Evolutionary conservation across 2,113 vertebrate genomes (phyloP), one percentile per base, ranked within the genome.

Genomic region (Orthonyx spaldingii): DNA sequence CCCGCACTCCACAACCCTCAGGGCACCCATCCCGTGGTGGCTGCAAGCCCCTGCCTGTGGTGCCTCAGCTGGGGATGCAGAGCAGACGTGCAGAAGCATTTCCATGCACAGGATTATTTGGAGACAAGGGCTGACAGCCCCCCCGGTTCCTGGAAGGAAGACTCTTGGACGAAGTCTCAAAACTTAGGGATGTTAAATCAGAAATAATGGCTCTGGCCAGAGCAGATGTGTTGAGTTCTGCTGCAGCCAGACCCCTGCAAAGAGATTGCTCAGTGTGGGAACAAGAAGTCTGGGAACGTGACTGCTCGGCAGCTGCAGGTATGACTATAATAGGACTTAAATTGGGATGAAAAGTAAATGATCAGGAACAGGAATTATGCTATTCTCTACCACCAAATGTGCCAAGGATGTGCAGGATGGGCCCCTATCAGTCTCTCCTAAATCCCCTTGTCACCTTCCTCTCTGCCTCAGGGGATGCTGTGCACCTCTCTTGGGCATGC

Each of bases 241-340:
- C 78, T 57, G 75, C 61, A 69, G 76, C 66, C 83, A 41, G 78
- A 59, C 11, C 41, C 83, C 72, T 52, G 70, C 41, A 21, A 42
- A 80, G 68, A 41, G 47, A 44, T 22, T 42, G 68, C 65, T 52
- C 70, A 5, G 5, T 2, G 33, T 19, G 39, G 77, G 57, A 76
- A n/a, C 0, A 0, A 52, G 32, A 52, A 87, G 23, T 4, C 75
- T 15, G 1, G 82, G 82, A 90, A 90, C 0, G 1, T 4, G 23
- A 35, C 26, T 19, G 64, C 74, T 60, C 0, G 3, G 61, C 8
- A 2, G 61, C 42, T 59, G 69, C 60, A 86, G 68, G 68, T 84
- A 76, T 21, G 56, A 52, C 37, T 26, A 1, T 11, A 87, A 76
- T 0, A 69, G 81, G 37, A 69, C 33, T 53, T 82, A 53, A 91